Evolutionary conservation across 2,888 invertebrate genomes (phyloP), one percentile per base, ranked within the genome.

Genomic region (Seira sanloemensis): DNA sequence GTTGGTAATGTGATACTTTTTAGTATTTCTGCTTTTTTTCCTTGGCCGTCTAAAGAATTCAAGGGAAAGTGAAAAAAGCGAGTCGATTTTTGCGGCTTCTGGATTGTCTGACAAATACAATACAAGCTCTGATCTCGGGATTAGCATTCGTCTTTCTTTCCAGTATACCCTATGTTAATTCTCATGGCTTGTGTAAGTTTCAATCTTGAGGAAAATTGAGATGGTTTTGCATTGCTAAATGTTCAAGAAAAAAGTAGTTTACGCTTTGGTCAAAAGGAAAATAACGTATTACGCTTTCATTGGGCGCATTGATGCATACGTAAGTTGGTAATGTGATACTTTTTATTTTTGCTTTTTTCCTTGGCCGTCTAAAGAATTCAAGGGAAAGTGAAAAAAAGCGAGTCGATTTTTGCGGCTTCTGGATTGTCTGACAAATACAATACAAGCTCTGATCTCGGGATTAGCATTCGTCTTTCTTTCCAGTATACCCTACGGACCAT

Each of bases 71-170:
- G 18, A 54, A 74, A 79, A 68, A 25, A 68, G 78, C 26, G 27
- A 26, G 19, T 21, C 19, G 62, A 21, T 62, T 76, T 75, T 75
- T 58, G 65, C 58, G 74, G 26, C 68, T 68, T 50, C 74, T 46
- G 75, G 81, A 81, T 75, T 75, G 82, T 82, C 82, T 82, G 71
- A 77, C 82, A 82, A 82, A 74, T 66, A 23, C 62, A 62, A 62
- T 62, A 78, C 71, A 77, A 82, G 72, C 76, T 77, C 72, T 76
- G 77, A 77, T 72, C 72, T 79, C 54, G 66, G 82, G 82, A 82
- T 82, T 82, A 82, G 82, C 82, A 77, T 82, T 67, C 75, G 81
- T 82, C 77, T 82, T 82, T 71, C n/a, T n/a, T n/a, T n/a, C n/a
- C n/a, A n/a, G 54, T 71, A 82, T 66, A 77, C 77, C 82, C 77